Conservation (phyloP, 2,113 vertebrate species). For the Symphodus melops region DNA sequence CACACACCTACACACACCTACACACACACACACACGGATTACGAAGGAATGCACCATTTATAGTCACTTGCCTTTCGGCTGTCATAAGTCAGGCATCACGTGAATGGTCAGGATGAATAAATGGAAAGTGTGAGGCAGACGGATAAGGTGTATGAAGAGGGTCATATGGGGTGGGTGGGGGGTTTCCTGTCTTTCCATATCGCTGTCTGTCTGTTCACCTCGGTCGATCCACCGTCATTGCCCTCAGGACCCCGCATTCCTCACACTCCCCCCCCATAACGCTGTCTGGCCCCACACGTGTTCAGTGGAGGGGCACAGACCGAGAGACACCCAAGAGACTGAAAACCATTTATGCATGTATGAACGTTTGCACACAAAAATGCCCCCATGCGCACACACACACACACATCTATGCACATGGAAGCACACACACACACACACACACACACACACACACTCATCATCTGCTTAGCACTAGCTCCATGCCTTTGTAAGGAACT, state of each 20-base stretch:
- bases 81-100: constrained; percentile 49
- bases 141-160: constrained; percentile 49
- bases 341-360: constrained; percentile 68
- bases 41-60: constrained; percentile 58
- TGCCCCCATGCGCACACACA: neutral
- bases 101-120: constrained; percentile 29
- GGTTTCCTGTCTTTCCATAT: constrained; percentile 60
- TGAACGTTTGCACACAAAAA: constrained; percentile 36
- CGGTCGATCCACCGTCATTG: constrained; percentile 43
- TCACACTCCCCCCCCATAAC: constrained; percentile 34
- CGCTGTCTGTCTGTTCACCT: constrained; percentile 64
- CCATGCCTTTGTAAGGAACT: constrained; percentile 63
- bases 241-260: constrained; percentile 66
- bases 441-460: constrained; percentile 24
- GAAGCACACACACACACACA: constrained; percentile 7
- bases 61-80: constrained; percentile 55
- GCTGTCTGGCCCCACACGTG: constrained; percentile 55
- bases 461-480: constrained; percentile 45
- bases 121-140: constrained; percentile 51
- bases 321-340: constrained; percentile 65
- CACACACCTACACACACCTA: neutral
- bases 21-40: constrained; percentile 14
- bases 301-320: constrained; percentile 60
- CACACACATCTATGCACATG: neutral
- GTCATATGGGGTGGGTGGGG: constrained; percentile 38